These are phyloP conservation scores for Cactoblastis cactorum DNA, from an alignment of 2,888 invertebrate species.

Conservation along the genomic window DNA sequence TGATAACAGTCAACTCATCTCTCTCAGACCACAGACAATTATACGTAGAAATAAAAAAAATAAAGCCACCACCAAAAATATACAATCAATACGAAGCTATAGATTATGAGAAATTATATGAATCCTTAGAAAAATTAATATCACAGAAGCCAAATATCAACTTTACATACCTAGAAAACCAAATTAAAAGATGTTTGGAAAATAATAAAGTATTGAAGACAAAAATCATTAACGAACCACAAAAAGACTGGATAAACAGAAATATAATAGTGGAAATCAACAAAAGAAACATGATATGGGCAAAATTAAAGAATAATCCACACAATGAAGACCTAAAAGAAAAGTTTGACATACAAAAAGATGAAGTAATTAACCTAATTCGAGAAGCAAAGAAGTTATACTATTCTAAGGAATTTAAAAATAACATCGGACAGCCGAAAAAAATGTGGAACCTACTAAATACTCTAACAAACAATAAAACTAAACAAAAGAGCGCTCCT, in stretches of 20 bases:
- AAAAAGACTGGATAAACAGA: conserved; percentile 27
- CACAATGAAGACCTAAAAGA: conserved; percentile 16
- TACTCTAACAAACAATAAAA: conserved; percentile 20
- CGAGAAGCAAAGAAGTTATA: background rate
- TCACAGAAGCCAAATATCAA: background rate
- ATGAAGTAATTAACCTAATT: conserved; percentile 15
- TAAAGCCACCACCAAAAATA: conserved; percentile 16
- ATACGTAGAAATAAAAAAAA: conserved; percentile 18
- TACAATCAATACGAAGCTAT: conserved; percentile 16
- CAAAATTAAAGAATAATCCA: conserved; percentile 15
- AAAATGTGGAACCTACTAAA: conserved; percentile 27
- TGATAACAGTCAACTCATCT: conserved; percentile 17
- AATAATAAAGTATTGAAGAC: conserved; percentile 18
- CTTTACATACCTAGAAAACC: background rate
- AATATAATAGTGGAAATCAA: conserved; percentile 22
- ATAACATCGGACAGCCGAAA: conserved; percentile 18
- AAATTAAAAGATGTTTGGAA: conserved; percentile 3
- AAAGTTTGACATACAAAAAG: conserved; percentile 14
- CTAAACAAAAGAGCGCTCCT: conserved; percentile 15
- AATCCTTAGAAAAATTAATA: conserved; percentile 11
- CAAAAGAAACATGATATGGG: conserved; percentile 24
- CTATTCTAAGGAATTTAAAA: conserved; percentile 17
- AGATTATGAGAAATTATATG: conserved; percentile 16
- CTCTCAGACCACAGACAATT: conserved; percentile 22
- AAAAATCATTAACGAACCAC: conserved; percentile 21